Base-by-base conservation (phyloP, 2,797 vertebrate genomes). In the Bovichtus variegatus region DNA sequence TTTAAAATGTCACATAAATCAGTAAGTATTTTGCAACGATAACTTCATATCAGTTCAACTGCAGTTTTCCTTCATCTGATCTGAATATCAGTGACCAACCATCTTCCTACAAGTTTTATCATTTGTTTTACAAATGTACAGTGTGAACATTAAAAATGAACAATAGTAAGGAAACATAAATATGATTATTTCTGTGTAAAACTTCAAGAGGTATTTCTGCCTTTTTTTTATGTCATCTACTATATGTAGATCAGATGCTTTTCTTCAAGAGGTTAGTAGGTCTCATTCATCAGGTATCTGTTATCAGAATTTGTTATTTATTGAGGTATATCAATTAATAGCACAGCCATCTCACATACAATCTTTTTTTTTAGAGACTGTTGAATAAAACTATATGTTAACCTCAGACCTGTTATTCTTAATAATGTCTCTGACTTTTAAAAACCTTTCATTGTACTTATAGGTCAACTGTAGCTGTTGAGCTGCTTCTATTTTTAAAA, bases 1-100 rank as follows among this genome's bases (percentile, higher is more conserved):
- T 18, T 23, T n/a, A 40, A 50, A 29, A 61, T 46, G 71, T 50
- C 9, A 71, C 10, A 44, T 34, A 38, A 74, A 55, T 15, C 13
- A 58, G 12, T 46, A 21, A 65, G 44, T 81, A 23, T 31, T 25
- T 29, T 0, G 6, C 18, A 34, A 9, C 11, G 21, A 41, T 19
- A n/a, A 34, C 15, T 19, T 34, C 3, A 10, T 51, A 36, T 54
- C 29, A 27, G 15, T 46, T 71, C 13, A n/a, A 11, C 1, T 21
- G 27, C 38, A 54, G 36, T 29, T 61, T 36, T 40, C 9, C n/a
- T 43, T 21, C 4, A 10, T 40, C 29, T 61, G 54, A 13, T 41
- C 18, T 34, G 3, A 38, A 44, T 15, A 31, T 23, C 50, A 27
- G 1, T 41, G 13, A 23, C 11, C 2, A 36, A 1, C 51, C 8